Evolutionary conservation across 1,140 invertebrate genomes (phyloP).

Genomic region (Drosophila nigromelanica): DNA sequence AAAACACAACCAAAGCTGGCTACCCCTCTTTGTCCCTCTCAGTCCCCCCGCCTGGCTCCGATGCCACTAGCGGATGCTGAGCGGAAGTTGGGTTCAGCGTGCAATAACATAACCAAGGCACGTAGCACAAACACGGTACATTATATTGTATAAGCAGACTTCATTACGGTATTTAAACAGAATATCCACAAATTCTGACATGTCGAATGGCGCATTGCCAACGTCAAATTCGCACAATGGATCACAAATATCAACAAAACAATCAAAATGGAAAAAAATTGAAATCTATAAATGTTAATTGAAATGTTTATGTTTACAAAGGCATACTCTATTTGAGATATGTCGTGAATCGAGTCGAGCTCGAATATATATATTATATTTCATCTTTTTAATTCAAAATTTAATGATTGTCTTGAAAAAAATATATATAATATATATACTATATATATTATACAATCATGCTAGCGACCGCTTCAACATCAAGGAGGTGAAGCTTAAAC

Average conservation of each 20-base stretch:
- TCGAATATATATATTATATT: too few species aligned
- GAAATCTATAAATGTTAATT: not conserved
- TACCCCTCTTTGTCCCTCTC: too few species aligned
- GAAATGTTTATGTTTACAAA: too few species aligned
- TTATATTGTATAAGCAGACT: slow-evolving; percentile 84
- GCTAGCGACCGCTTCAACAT: too few species aligned
- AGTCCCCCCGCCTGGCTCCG: slow-evolving; percentile 11
- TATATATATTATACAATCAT: too few species aligned
- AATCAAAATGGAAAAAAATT: not conserved
- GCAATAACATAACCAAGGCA: slow-evolving; percentile 83
- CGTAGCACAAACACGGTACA: slow-evolving; percentile 83
- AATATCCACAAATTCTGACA: slow-evolving; percentile 81
- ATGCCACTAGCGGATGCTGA: slow-evolving; percentile 40
- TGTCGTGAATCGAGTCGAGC: too few species aligned
- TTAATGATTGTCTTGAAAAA: too few species aligned
- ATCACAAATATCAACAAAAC: not conserved
- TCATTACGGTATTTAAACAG: slow-evolving; percentile 84
- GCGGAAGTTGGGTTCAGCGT: slow-evolving; percentile 69
- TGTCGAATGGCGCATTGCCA: slow-evolving; percentile 52
- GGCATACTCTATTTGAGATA: not conserved
- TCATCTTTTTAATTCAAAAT: too few species aligned
- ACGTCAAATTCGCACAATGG: slow-evolving; percentile 43
- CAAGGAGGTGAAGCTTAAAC: too few species aligned
- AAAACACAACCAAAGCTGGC: slow-evolving; percentile 57
- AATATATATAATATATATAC: too few species aligned